phyloP scores from a whole-genome alignment of 1,140 invertebrate genomes.

The Formica exsecta region DNA sequence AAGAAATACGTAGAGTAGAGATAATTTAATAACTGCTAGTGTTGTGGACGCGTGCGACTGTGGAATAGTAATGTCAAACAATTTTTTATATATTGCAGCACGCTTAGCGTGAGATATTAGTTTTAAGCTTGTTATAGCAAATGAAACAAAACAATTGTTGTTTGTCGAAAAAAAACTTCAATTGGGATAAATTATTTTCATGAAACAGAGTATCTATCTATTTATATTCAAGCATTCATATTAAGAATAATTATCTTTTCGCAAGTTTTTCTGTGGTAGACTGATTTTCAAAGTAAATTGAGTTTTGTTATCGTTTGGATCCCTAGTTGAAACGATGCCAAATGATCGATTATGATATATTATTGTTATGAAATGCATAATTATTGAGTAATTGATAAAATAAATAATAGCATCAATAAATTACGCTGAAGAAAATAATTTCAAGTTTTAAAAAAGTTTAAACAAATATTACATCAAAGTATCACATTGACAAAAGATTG shows the following conservation, averaged over 20 bases:
- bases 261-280: slow-evolving; percentile 26
- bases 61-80: slow-evolving; percentile 11
- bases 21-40: slow-evolving; percentile 63
- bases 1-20: slow-evolving; percentile 62
- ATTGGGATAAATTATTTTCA: slow-evolving; percentile 25
- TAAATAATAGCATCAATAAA: neutral
- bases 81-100: slow-evolving; percentile 23
- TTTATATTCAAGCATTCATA: neutral
- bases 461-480: neutral
- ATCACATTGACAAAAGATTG: slow-evolving; percentile 1
- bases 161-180: neutral
- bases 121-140: slow-evolving; percentile 18
- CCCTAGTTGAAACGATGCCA: slow-evolving; percentile 26
- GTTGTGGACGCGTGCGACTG: slow-evolving; percentile 37
- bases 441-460: slow-evolving; percentile 2
- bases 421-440: neutral
- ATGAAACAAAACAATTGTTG: slow-evolving; percentile 10
- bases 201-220: neutral
- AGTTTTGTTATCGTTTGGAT: slow-evolving; percentile 41
- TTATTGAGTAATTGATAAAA: slow-evolving; percentile 3
- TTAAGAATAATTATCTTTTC: slow-evolving; percentile 11
- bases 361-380: slow-evolving; percentile 20
- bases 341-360: slow-evolving; percentile 51
- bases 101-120: slow-evolving; percentile 32
- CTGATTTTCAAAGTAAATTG: neutral